Conservation (phyloP, 2,113 vertebrate species). For the Oophaga pumilio region DNA sequence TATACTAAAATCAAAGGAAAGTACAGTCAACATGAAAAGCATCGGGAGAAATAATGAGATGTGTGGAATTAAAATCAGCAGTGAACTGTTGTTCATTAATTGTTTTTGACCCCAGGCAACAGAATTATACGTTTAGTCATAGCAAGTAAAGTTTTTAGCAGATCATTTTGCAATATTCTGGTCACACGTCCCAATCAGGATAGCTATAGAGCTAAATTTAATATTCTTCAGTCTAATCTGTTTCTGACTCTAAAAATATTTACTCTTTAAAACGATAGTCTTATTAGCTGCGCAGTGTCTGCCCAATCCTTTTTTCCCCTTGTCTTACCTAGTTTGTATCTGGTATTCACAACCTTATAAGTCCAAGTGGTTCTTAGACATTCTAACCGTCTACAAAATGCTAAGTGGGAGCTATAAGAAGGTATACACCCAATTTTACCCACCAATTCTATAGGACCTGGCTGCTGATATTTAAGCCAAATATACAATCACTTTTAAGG, state of each 20-base stretch:
- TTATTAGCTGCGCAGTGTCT: too few species aligned
- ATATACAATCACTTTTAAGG: too few species aligned
- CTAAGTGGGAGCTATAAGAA: too few species aligned
- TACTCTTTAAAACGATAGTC: too few species aligned
- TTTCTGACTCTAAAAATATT: background rate
- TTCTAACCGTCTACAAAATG: too few species aligned
- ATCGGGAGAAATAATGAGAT: background rate
- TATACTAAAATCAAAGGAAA: background rate
- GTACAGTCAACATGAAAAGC: background rate
- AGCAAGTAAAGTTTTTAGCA: background rate
- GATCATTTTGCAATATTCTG: background rate
- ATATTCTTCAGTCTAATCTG: background rate
- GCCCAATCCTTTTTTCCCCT: too few species aligned
- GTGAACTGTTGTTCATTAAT: background rate
- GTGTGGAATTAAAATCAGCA: background rate
- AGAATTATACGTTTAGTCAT: slow-evolving; percentile 2
- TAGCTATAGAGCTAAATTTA: background rate
- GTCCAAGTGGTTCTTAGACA: too few species aligned
- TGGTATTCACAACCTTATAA: too few species aligned
- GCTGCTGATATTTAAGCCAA: too few species aligned
- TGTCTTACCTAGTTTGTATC: too few species aligned
- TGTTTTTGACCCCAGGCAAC: background rate
- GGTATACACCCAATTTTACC: too few species aligned
- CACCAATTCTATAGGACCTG: too few species aligned
- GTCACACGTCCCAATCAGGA: background rate